phyloP scores from a whole-genome alignment of 2,113 vertebrate genomes.

The Pleuronectes platessa region DNA sequence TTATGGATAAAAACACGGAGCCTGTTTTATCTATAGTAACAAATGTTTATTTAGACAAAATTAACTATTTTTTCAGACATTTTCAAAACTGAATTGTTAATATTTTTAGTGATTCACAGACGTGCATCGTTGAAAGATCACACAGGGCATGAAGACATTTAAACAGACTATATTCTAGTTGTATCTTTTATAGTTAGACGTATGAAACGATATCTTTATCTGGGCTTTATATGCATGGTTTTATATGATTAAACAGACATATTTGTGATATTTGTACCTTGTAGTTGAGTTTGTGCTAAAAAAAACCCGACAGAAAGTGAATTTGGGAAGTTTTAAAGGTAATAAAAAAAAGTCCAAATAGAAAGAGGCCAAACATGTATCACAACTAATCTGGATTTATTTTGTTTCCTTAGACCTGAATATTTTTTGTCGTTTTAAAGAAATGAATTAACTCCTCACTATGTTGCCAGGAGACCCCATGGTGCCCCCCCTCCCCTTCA shows the following conservation, averaged over 20 bases:
- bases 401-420: background rate
- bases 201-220: too few species aligned
- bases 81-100: background rate
- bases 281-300: too few species aligned
- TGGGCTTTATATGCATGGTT: too few species aligned
- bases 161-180: background rate
- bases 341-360: too few species aligned
- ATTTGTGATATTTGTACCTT: too few species aligned
- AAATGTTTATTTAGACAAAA: background rate
- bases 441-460: background rate
- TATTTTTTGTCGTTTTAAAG: slow-evolving; percentile 3
- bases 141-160: background rate
- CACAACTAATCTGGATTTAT: too few species aligned
- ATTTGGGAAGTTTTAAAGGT: too few species aligned
- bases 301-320: too few species aligned
- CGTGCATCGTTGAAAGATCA: background rate
- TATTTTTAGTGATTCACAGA: background rate
- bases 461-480: background rate
- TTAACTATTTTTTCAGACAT: background rate
- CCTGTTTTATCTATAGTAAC: background rate
- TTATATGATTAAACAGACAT: too few species aligned
- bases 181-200: background rate
- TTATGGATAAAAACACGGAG: background rate
- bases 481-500: background rate
- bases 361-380: background rate